These are phyloP conservation scores for Morpho achilles DNA, from an alignment of 2,888 invertebrate species.

Conservation along the genomic window DNA sequence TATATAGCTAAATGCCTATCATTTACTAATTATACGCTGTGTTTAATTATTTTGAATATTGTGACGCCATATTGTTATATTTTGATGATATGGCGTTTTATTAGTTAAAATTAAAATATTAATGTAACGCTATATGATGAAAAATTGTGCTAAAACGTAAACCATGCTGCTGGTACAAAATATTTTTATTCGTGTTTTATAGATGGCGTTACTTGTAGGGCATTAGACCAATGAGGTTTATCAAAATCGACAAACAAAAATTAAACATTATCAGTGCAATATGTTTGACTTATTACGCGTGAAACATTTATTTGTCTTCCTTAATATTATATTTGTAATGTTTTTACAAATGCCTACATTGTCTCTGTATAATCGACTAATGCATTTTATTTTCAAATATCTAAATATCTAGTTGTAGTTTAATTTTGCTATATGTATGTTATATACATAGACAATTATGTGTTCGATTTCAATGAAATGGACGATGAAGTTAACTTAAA, in stretches of 20 bases:
- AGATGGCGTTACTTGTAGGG: background rate
- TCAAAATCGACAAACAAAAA: background rate
- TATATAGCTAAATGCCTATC: no score
- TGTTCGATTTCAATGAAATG: conserved; percentile 31
- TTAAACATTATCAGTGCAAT: conserved; percentile 35
- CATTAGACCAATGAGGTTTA: background rate
- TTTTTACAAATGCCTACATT: conserved; percentile 39
- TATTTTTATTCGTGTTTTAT: background rate
- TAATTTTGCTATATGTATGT: conserved; percentile 28
- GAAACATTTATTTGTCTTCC: conserved; percentile 44
- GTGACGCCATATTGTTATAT: no score
- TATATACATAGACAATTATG: conserved; percentile 31
- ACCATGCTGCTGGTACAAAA: no score
- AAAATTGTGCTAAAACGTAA: no score
- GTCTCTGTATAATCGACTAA: conserved; percentile 28
- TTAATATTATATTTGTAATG: conserved; percentile 33
- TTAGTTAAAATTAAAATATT: no score
- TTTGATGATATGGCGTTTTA: no score
- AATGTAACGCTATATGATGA: no score
- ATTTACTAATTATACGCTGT: no score
- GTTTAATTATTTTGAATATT: no score
- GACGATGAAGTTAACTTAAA: conserved; percentile 13
- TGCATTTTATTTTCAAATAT: conserved; percentile 39
- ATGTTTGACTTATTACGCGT: conserved; percentile 34
- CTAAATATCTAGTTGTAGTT: conserved; percentile 33